phyloP scores from a whole-genome alignment of 1,140 invertebrate species.

The Microplitis demolitor region DNA sequence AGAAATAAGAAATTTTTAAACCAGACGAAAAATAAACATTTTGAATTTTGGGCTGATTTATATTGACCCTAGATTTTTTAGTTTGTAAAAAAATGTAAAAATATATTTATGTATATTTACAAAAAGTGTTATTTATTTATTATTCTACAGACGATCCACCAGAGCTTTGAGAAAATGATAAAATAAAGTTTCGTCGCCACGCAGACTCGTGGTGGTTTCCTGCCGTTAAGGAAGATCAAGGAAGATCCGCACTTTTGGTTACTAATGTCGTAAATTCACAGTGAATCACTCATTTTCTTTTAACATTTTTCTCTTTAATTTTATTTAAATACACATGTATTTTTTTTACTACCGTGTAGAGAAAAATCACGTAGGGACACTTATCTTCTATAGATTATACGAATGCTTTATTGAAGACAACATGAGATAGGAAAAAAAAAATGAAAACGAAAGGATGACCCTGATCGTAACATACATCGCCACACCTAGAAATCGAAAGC shows the following conservation, averaged over 20 bases:
- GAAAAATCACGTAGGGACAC: too few relatives aligned
- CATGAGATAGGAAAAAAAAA: background rate
- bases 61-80: background rate
- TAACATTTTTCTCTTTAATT: background rate
- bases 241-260: background rate
- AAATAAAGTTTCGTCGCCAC: background rate
- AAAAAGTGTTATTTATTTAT: background rate
- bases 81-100: background rate
- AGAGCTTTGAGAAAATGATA: too few relatives aligned
- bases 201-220: conserved; percentile 15
- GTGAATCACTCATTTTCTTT: background rate
- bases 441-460: background rate
- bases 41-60: background rate
- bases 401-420: background rate
- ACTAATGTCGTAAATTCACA: background rate
- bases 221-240: background rate
- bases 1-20: too few relatives aligned
- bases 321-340: background rate
- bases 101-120: background rate
- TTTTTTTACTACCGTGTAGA: background rate
- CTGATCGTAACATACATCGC: background rate
- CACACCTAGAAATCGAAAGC: background rate
- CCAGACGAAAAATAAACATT: background rate
- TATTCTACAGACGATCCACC: background rate
- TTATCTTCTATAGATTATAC: background rate